Conservation (phyloP, 2,797 vertebrate genomes). For the Sciurus vulgaris region DNA sequence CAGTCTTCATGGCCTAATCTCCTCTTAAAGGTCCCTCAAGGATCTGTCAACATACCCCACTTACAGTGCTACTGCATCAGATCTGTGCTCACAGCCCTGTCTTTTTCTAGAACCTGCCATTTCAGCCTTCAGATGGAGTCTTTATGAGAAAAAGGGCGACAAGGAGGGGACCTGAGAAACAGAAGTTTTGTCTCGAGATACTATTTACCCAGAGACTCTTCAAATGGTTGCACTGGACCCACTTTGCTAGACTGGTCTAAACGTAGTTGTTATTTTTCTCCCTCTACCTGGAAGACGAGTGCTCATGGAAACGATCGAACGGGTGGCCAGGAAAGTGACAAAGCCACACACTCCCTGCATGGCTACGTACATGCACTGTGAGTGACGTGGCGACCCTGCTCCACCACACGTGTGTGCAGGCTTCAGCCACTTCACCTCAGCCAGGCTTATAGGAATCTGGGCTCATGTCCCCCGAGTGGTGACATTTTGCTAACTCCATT, state of each 20-base stretch:
- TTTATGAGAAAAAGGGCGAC: neutral
- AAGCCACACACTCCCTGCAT: neutral
- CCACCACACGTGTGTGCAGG: rapidly evolving
- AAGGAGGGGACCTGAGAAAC: neutral
- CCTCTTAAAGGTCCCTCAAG: neutral
- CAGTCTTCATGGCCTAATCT: neutral
- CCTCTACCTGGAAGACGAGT: neutral
- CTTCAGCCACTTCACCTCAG: neutral
- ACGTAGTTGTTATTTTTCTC: neutral
- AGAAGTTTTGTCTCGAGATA: neutral
- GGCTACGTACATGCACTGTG: rapidly evolving
- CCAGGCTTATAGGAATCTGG: neutral
- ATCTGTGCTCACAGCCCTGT: neutral
- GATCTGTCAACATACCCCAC: neutral
- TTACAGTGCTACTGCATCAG: neutral
- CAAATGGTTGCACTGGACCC: neutral
- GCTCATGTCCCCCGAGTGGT: neutral
- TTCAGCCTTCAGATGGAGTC: neutral
- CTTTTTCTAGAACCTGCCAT: neutral
- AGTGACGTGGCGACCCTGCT: neutral
- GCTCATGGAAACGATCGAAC: neutral
- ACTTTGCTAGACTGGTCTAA: neutral
- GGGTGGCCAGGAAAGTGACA: neutral
- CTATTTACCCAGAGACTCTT: neutral
- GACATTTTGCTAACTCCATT: conserved; percentile 48